Base-by-base conservation (phyloP, 2,888 invertebrate species). In the Neoscelio sp. region DNA sequence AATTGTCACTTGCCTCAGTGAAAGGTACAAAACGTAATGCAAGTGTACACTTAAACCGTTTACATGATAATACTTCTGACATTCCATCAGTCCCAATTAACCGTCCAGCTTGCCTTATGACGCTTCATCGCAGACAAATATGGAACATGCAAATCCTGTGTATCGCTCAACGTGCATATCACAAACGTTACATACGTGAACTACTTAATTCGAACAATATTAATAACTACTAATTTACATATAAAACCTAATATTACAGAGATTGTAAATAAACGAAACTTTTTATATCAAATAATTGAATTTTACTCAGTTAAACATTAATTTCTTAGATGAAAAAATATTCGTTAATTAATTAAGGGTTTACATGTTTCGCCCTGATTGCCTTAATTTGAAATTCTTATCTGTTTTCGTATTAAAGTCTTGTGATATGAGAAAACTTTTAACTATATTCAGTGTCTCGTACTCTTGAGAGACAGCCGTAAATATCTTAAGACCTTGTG, bases 371-470 rank as follows among this genome's bases (percentile, higher is more conserved):
- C 20, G 44, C 15, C 23, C 17, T 56, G 35, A 46, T 56, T 26
- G 67, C 46, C 8, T 30, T 13, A 35, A 68, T 68, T 68, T 68
- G 18, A 68, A 68, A 68, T 46, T 46, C 40, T 70, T 40, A 48
- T 70, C 18, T 50, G 18, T 48, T 70, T 48, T 15, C 15, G 17
- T 4, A 30, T 50, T 50, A 70, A 58, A 30, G 28, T 58, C 56
- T 33, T 20, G 62, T 42, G 44, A 62, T 62, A 62, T 52, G 35
- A 71, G 62, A 71, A 71, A 71, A 60, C 71, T 62, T 71, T 71
- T 62, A 71, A 71, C 70, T 40, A 17, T 40, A 56, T 68, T 70
- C 48, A 50, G 50, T 23, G 67, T 50, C 40, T 17, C 26, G 44
- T 10, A 17, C 46, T 23, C 18, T 12, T 56, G 12, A 50, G 42